phyloP scores from a whole-genome alignment of 2,888 invertebrate species.

The Exocentrus adspersus region DNA sequence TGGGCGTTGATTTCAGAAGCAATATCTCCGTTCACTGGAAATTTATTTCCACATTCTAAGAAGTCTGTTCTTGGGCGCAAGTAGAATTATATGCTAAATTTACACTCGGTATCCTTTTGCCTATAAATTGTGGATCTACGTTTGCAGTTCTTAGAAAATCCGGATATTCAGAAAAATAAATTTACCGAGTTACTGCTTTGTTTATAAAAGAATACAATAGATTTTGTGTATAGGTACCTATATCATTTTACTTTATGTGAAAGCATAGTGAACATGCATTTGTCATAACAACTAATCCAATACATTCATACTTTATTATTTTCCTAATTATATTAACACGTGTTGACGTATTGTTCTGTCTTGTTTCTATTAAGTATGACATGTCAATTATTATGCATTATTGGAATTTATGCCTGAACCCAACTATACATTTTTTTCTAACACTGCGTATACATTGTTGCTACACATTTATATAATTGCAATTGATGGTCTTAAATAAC shows the following conservation, averaged over 20 bases:
- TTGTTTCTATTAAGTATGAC: no score
- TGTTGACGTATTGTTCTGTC: no score
- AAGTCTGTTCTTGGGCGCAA: not conserved
- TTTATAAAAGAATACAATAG: not conserved
- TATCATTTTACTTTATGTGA: not conserved
- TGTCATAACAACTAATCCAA: no score
- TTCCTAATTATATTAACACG: no score
- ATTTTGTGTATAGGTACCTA: not conserved
- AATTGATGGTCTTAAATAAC: not conserved
- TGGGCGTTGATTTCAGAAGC: not conserved
- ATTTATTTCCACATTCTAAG: constrained; percentile 10
- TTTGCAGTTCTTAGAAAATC: constrained; percentile 13
- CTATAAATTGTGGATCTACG: constrained; percentile 12
- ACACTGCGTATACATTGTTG: no score
- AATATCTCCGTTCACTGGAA: constrained; percentile 4
- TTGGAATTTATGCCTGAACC: no score
- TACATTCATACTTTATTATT: no score
- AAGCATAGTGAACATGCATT: not conserved
- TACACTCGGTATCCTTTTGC: constrained; percentile 2
- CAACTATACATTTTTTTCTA: no score
- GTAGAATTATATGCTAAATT: constrained; percentile 4
- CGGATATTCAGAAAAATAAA: constrained; percentile 1
- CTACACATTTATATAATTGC: not conserved
- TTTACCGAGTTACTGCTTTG: not conserved
- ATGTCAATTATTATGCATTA: no score